Percentiles rank a stretch among this genome's conserved stretches.
These are phyloP conservation scores for Macropis europaea DNA, from an alignment of 2,888 invertebrate genomes.

Conservation along the genomic window DNA sequence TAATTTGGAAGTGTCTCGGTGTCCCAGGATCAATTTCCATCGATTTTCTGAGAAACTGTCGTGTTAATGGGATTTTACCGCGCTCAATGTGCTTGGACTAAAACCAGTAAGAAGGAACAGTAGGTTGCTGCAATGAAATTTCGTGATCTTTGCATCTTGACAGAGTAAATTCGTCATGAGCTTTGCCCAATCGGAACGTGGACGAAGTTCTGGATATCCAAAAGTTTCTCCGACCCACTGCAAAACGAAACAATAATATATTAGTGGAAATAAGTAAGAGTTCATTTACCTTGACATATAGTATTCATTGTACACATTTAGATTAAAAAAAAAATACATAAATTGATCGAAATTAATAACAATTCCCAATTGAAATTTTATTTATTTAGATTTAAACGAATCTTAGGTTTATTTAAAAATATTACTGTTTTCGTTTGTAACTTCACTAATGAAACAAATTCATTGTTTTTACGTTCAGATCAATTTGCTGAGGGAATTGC, in stretches of 20 bases:
- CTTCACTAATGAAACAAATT: too few species aligned
- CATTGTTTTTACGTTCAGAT: too few species aligned
- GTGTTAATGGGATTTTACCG: conserved; percentile 30
- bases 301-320: too few species aligned
- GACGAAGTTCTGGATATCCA: conserved; percentile 74
- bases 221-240: conserved; percentile 77
- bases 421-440: too few species aligned
- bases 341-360: too few species aligned
- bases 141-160: conserved; percentile 66
- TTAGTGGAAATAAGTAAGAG: too few species aligned
- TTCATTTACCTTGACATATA: too few species aligned
- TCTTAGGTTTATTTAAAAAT: too few species aligned
- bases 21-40: not conserved
- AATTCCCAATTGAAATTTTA: too few species aligned
- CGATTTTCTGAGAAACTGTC: not conserved
- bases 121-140: conserved; percentile 72
- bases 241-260: conserved; percentile 18
- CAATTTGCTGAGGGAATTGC: too few species aligned
- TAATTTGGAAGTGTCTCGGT: too few species aligned
- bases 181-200: conserved; percentile 74
- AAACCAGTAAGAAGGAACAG: conserved; percentile 71
- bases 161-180: conserved; percentile 74
- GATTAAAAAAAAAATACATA: not conserved
- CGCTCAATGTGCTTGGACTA: conserved; percentile 64
- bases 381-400: too few species aligned